A percentile compares a stretch with the other conserved stretches of the same genome.
Conservation (phyloP, 2,797 vertebrate genomes). For the Cirrhinus mrigala region DNA sequence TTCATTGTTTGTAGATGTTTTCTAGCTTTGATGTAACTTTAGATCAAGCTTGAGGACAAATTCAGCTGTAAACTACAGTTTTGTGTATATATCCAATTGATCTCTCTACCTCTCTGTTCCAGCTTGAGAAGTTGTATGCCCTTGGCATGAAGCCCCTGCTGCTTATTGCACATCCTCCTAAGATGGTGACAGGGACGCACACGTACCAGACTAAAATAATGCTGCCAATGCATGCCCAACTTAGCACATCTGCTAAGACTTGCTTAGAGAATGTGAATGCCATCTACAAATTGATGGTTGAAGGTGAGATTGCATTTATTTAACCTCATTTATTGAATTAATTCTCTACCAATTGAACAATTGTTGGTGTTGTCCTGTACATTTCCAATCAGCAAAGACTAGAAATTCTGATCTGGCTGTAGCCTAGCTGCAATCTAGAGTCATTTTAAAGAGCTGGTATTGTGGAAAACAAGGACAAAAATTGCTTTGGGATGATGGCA, state of each 20-base stretch:
- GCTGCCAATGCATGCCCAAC: not conserved
- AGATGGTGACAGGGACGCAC: not conserved
- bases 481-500: conserved; percentile 2
- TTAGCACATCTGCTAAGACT: not conserved
- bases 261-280: not conserved
- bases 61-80: conserved; percentile 3
- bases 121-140: conserved; percentile 16
- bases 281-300: not conserved
- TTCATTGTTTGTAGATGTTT: conserved; percentile 15
- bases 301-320: conserved; percentile 16
- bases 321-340: not conserved
- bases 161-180: not conserved
- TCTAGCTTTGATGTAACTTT: conserved; percentile 4
- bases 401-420: not conserved
- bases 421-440: not conserved
- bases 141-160: conserved; percentile 11
- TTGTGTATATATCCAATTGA: not conserved
- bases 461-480: not conserved
- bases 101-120: conserved; percentile 8
- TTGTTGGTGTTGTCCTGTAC: not conserved
- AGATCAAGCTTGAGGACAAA: conserved; percentile 1
- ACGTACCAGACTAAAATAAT: not conserved
- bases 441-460: not conserved
- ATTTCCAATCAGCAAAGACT: not conserved
- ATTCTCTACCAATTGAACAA: not conserved